Evolutionary conservation across 37 sponge, comb jelly and placozoan genomes (phyloP).

Genomic region (Beroe forskalii): DNA sequence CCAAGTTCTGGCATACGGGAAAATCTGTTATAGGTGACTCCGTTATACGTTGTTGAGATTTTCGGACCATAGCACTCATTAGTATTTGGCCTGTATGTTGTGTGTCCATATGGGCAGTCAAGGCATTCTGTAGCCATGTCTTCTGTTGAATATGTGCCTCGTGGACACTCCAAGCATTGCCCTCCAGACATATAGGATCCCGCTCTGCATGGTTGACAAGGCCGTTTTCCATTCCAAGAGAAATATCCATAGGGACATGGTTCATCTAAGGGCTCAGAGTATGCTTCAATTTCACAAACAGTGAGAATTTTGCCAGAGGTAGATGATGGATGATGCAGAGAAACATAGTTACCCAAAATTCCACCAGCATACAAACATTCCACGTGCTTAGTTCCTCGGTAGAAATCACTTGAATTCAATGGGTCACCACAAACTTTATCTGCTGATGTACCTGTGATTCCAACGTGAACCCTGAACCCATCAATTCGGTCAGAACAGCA

Average conservation of each 20-base stretch:
- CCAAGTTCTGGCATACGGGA: not conserved
- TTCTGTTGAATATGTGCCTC: conserved; percentile 36
- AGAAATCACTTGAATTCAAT: not conserved
- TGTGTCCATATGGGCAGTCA: conserved; percentile 33
- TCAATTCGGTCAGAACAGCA: conserved; percentile 29
- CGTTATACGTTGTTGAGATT: not conserved
- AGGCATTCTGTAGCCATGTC: not conserved
- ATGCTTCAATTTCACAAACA: conserved; percentile 22
- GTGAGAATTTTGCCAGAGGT: not conserved
- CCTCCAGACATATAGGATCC: conserved; percentile 2
- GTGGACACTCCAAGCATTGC: not conserved
- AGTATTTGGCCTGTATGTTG: conserved; percentile 49
- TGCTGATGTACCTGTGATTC: not conserved
- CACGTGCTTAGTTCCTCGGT: not conserved
- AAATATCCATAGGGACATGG: conserved; percentile 38
- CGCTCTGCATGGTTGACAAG: conserved; percentile 36
- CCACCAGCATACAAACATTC: not conserved
- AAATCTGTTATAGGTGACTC: not conserved
- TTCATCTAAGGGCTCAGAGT: not conserved
- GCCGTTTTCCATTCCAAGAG: not conserved
- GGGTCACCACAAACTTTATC: conserved; percentile 32
- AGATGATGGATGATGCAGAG: not conserved
- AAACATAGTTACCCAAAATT: not conserved
- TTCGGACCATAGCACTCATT: conserved; percentile 57
- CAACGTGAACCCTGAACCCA: conserved; percentile 27